Evolutionary conservation across 2,888 invertebrate genomes (phyloP), one percentile per base, ranked within the genome.

Genomic region (Patella caerulea): DNA sequence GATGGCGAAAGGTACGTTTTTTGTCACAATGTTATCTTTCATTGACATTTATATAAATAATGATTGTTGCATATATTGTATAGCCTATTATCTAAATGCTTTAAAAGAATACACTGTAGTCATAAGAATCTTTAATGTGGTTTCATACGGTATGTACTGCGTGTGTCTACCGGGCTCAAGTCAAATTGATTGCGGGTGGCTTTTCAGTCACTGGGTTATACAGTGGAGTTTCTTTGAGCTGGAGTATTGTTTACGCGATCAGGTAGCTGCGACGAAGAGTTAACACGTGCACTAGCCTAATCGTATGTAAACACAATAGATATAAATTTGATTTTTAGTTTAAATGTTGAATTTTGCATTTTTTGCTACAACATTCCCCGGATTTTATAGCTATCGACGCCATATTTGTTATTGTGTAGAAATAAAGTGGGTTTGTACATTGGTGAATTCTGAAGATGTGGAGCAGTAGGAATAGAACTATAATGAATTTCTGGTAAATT

Each of bases 1-100:
- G 99, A 87, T 96, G 98, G 94, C 94, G 96, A 86, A 98, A 97
- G 95, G 98, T 98, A 92, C 93, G 85, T 76, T 55, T 73, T 74
- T 34, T 80, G 12, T 11, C 24, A 15, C 45, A 45, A 45, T 45
- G 45, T 45, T 45, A 45, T 45, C 45, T 45, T 45, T 45, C 9
- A 45, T 45, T 45, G 7, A 45, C 7, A 45, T 45, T 45, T 45
- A 45, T 45, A 9, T 45, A 45, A 45, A 45, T 45, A 45, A 45
- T 45, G 45, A 45, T 45, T 45, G 45, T 45, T 45, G 45, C 9
- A 45, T 45, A 1, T 45, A 45, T 45, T 45, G 45, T 45, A 34
- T 34, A 45, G 45, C 45, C 9, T 9, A 9, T 45, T 45, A 45
- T 45, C 45, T 45, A 9, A 1, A 45, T 45, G 45, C 45, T 45